phyloP scores from a whole-genome alignment of 1,140 invertebrate species.

The Pristionchus pacificus region DNA sequence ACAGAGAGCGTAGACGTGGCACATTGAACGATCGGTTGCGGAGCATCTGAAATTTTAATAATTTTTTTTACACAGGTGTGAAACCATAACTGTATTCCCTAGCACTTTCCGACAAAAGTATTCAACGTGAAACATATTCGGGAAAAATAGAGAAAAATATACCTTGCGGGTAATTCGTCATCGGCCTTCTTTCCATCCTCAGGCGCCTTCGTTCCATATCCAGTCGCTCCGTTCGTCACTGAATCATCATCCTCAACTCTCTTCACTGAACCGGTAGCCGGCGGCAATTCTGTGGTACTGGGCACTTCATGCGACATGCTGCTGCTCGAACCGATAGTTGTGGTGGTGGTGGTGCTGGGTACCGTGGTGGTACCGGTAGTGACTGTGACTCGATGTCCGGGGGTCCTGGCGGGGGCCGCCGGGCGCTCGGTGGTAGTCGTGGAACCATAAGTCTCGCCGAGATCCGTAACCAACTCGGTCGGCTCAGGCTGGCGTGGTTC shows the following conservation, averaged over 20 bases:
- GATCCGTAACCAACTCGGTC: background rate
- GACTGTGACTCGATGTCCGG: too few relatives aligned
- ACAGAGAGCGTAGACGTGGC: conserved; percentile 44
- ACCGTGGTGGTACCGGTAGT: background rate
- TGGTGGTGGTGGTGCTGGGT: conserved; percentile 13
- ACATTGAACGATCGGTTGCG: conserved; percentile 25
- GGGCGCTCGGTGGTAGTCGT: background rate
- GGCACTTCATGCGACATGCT: too few relatives aligned
- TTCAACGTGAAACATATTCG: too few relatives aligned
- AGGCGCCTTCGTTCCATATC: too few relatives aligned
- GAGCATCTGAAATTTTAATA: conserved; percentile 14
- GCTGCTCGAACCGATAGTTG: background rate
- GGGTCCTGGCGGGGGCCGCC: background rate
- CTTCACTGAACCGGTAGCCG: background rate
- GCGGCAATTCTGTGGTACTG: background rate
- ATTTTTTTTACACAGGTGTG: too few relatives aligned
- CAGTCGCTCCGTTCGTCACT: too few relatives aligned
- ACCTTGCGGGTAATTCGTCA: too few relatives aligned
- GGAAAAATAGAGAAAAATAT: too few relatives aligned
- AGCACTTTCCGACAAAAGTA: too few relatives aligned
- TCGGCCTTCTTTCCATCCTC: background rate
- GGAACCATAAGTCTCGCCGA: background rate
- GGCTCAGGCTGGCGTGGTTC: background rate
- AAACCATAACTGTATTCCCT: too few relatives aligned
- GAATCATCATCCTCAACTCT: too few relatives aligned